Conservation (phyloP, 1,140 invertebrate genomes). For the Solenopsis invicta region DNA sequence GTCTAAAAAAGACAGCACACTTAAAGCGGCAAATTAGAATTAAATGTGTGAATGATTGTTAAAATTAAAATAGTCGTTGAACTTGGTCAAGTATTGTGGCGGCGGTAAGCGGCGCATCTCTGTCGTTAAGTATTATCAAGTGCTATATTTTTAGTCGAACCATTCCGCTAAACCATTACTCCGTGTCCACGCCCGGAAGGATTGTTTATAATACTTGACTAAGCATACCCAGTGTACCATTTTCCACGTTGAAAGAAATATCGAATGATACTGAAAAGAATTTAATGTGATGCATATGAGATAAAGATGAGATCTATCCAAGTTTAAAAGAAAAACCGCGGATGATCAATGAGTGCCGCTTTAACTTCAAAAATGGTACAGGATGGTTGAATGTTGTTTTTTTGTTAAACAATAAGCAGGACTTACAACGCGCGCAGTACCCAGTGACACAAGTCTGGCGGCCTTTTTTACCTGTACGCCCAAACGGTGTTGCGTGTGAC, state of each 20-base stretch:
- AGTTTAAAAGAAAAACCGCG: constrained; percentile 11
- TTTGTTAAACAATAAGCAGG: constrained; percentile 87
- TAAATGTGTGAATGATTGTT: constrained; percentile 83
- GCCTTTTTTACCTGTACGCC: constrained; percentile 96
- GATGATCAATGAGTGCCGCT: constrained; percentile 33
- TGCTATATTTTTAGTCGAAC: constrained; percentile 31
- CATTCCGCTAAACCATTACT: constrained; percentile 52
- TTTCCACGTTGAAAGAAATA: constrained; percentile 59
- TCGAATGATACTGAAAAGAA: constrained; percentile 26
- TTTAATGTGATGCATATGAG: constrained; percentile 13
- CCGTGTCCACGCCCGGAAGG: background rate
- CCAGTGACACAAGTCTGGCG: constrained; percentile 87
- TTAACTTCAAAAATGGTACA: constrained; percentile 83
- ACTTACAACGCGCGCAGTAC: constrained; percentile 89
- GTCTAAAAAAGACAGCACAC: constrained; percentile 82
- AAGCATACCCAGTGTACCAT: constrained; percentile 85
- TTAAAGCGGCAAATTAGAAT: constrained; percentile 87
- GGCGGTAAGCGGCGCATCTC: constrained; percentile 40
- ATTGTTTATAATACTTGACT: constrained; percentile 85
- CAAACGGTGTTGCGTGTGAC: constrained; percentile 93
- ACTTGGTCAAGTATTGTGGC: constrained; percentile 85
- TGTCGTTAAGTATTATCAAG: constrained; percentile 71
- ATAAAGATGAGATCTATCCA: constrained; percentile 43
- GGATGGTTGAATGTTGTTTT: constrained; percentile 78
- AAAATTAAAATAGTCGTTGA: constrained; percentile 83